phyloP scores from a whole-genome alignment of 2,113 vertebrate species.

The Pseudopodoces humilis region DNA sequence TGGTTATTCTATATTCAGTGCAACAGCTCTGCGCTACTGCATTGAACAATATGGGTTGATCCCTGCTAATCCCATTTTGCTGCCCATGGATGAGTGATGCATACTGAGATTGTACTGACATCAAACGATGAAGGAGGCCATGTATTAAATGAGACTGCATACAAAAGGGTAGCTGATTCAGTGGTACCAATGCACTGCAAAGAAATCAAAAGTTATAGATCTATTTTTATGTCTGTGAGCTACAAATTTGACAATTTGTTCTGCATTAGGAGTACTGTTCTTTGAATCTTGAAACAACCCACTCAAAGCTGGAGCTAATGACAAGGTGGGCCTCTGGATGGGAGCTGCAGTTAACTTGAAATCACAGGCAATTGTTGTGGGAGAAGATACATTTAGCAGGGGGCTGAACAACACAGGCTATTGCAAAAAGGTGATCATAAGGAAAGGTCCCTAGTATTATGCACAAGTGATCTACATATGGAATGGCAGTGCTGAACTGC shows the following conservation, averaged over 20 bases:
- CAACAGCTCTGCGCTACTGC: background rate
- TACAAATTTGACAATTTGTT: background rate
- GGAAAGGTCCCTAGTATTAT: background rate
- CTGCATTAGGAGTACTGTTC: background rate
- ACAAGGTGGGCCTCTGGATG: background rate
- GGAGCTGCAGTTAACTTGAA: background rate
- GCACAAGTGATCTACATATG: background rate
- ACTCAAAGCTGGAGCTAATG: background rate
- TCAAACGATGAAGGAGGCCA: background rate
- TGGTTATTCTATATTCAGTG: background rate
- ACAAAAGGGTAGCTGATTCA: slow-evolving; percentile 25
- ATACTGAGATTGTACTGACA: slow-evolving; percentile 26
- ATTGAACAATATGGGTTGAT: background rate
- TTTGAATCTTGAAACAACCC: background rate
- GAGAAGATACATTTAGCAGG: background rate
- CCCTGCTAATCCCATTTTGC: slow-evolving; percentile 55
- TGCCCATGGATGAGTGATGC: slow-evolving; percentile 15
- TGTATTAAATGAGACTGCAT: background rate
- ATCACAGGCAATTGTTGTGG: background rate
- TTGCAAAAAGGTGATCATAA: background rate
- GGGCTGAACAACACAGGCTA: background rate
- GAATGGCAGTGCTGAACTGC: background rate
- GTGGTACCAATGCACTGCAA: background rate
- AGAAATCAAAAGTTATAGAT: background rate
- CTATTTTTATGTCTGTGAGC: background rate